Percentiles rank a stretch among this genome's conserved stretches.
Conservation (phyloP, 2,797 vertebrate genomes). For the Bovichtus variegatus region DNA sequence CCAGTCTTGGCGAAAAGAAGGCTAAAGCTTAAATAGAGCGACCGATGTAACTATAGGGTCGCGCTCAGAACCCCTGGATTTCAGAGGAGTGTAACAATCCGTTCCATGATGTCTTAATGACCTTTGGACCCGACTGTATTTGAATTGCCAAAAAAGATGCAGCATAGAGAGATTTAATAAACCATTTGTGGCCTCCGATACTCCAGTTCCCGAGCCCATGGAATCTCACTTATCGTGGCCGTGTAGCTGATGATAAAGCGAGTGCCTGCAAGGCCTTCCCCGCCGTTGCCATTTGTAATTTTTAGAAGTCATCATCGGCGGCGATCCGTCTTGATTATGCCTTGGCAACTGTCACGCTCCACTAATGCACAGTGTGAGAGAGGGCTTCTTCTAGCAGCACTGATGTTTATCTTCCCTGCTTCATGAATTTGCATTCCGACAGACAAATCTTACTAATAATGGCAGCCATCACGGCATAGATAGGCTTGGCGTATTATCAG, state of each 20-base stretch:
- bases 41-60: too few species aligned
- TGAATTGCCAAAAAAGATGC: conserved; percentile 41
- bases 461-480: conserved; percentile 63
- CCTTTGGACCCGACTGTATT: conserved; percentile 49
- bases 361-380: conserved; percentile 76
- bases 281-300: conserved; percentile 81
- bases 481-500: conserved; percentile 63
- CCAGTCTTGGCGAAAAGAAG: too few species aligned
- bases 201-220: conserved; percentile 62
- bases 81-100: too few species aligned
- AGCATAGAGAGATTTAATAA: conserved; percentile 65
- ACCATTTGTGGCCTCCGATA: conserved; percentile 44
- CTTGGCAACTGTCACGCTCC: conserved; percentile 80
- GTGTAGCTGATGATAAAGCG: conserved; percentile 71
- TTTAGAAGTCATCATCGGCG: conserved; percentile 80
- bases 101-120: conserved; percentile 64
- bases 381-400: conserved; percentile 71
- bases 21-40: too few species aligned
- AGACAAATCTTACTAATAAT: conserved; percentile 81
- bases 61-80: too few species aligned
- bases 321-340: conserved; percentile 85
- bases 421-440: conserved; percentile 76
- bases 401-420: conserved; percentile 81
- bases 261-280: conserved; percentile 67
- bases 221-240: conserved; percentile 66